Conservation (phyloP, 1,140 invertebrate genomes). For the Drosophila simulans region DNA sequence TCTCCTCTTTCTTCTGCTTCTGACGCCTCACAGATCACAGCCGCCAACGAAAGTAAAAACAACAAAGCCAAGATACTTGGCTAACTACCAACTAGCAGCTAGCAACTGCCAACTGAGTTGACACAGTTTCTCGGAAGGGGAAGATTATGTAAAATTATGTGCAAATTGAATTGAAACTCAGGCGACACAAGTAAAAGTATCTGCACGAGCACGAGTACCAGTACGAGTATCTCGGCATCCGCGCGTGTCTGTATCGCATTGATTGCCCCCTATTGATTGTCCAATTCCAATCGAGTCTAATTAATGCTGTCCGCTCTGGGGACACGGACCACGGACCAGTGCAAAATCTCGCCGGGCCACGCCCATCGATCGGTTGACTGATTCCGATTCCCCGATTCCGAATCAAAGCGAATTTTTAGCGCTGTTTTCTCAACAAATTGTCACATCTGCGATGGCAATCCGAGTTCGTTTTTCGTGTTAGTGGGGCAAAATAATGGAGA, state of each 20-base stretch:
- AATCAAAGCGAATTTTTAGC: slow-evolving; percentile 40
- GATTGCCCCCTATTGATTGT: slow-evolving; percentile 79
- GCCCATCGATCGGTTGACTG: slow-evolving; percentile 44
- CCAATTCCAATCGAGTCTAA: slow-evolving; percentile 79
- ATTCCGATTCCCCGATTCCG: slow-evolving; percentile 51
- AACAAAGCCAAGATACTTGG: slow-evolving; percentile 59
- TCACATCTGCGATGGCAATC: slow-evolving; percentile 46
- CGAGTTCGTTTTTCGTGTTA: slow-evolving; percentile 29
- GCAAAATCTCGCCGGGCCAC: slow-evolving; percentile 57
- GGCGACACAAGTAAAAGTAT: slow-evolving; percentile 56
- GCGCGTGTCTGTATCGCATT: slow-evolving; percentile 37
- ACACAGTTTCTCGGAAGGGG: slow-evolving; percentile 38
- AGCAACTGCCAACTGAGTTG: slow-evolving; percentile 17
- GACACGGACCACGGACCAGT: slow-evolving; percentile 62
- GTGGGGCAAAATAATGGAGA: slow-evolving; percentile 44
- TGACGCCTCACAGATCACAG: slow-evolving; percentile 33
- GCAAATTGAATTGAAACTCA: slow-evolving; percentile 48
- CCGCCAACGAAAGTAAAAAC: slow-evolving; percentile 74
- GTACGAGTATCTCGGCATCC: slow-evolving; percentile 12
- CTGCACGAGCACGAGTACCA: background rate
- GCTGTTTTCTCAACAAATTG: slow-evolving; percentile 49
- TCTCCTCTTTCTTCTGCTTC: slow-evolving; percentile 38
- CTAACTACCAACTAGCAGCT: slow-evolving; percentile 9
- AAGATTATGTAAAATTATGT: slow-evolving; percentile 55
- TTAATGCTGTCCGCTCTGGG: slow-evolving; percentile 61